Evolutionary conservation across 1,140 invertebrate genomes (phyloP).

Genomic region (Cydia splendana): DNA sequence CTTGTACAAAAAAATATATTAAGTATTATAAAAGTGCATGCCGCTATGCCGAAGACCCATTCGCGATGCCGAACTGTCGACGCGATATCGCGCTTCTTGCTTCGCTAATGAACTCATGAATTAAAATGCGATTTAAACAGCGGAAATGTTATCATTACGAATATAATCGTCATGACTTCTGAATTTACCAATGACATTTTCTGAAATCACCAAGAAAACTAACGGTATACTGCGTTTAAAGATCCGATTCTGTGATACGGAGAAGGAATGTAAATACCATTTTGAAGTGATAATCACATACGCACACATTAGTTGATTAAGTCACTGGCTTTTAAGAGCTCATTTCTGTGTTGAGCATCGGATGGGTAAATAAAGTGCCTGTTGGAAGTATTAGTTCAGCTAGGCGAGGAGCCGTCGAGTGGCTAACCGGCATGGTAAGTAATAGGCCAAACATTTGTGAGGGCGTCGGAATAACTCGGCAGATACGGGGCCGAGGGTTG

Average conservation of each 20-base stretch:
- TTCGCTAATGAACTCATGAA: constrained; percentile 28
- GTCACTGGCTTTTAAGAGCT: constrained; percentile 63
- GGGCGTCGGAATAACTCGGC: constrained; percentile 44
- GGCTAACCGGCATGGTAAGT: constrained; percentile 60
- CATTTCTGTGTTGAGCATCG: constrained; percentile 54
- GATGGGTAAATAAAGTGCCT: constrained; percentile 56
- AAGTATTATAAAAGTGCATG: neutral
- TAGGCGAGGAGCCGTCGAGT: constrained; percentile 44
- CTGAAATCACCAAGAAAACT: constrained; percentile 19
- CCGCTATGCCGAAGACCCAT: neutral
- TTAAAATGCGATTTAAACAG: constrained; percentile 27
- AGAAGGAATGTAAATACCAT: constrained; percentile 37
- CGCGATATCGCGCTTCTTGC: constrained; percentile 29
- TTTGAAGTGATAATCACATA: constrained; percentile 59
- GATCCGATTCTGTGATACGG: constrained; percentile 37
- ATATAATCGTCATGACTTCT: constrained; percentile 10
- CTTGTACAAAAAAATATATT: constrained; percentile 1
- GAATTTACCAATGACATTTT: constrained; percentile 21
- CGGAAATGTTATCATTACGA: constrained; percentile 30
- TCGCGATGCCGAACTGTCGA: constrained; percentile 4
- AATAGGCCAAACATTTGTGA: constrained; percentile 65
- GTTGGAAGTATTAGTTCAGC: constrained; percentile 46
- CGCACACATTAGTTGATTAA: constrained; percentile 67
- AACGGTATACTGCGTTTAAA: constrained; percentile 32
- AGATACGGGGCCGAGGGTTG: constrained; percentile 36